Evolutionary conservation across 2,797 vertebrate genomes (phyloP).

Genomic region (Poecilia gillii): DNA sequence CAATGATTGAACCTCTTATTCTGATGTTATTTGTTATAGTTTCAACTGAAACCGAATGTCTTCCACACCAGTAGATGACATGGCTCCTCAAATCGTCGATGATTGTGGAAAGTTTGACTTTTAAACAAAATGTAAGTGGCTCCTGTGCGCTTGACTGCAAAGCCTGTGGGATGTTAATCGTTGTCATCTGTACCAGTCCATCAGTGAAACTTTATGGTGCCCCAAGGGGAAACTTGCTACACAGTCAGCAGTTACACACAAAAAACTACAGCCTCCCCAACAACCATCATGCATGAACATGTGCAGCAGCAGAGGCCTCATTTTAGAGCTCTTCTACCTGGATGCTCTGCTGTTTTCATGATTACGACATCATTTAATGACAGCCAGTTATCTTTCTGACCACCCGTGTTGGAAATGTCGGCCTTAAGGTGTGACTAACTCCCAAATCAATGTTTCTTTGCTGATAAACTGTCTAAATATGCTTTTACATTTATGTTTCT

Average conservation of each 20-base stretch:
- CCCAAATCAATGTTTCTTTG: no score
- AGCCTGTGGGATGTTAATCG: neutral
- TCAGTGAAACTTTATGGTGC: neutral
- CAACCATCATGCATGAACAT: neutral
- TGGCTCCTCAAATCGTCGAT: neutral
- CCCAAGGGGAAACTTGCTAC: neutral
- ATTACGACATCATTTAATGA: neutral
- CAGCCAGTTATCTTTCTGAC: neutral
- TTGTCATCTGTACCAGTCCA: constrained; percentile 1
- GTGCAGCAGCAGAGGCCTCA: neutral
- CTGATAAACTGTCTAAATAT: neutral
- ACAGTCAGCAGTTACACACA: neutral
- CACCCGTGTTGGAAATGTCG: neutral
- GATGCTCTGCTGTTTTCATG: neutral
- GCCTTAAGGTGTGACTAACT: no score
- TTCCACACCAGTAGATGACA: neutral
- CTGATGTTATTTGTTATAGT: neutral
- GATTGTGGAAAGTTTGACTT: neutral
- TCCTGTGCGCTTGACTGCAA: neutral
- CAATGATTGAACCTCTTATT: neutral
- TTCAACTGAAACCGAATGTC: neutral
- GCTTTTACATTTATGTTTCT: neutral
- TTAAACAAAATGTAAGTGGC: neutral
- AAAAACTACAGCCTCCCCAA: neutral
- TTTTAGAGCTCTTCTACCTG: neutral